These are phyloP conservation scores for Podarcis lilfordi DNA, from an alignment of 2,797 vertebrate species.

Conservation along the genomic window DNA sequence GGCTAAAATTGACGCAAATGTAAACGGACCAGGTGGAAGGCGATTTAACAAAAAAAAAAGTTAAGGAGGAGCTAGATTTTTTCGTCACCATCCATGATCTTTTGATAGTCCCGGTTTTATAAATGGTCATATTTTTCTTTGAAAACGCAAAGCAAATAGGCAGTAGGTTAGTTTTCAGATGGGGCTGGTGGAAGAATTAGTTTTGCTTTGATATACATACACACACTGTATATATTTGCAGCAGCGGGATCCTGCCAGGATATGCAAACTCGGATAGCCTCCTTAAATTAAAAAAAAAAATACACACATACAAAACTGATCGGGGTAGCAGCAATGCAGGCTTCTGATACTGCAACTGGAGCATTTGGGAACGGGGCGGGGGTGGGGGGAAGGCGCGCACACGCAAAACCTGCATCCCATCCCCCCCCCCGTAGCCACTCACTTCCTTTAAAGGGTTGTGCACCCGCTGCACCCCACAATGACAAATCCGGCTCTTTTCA, in stretches of 20 bases:
- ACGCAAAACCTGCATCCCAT: not conserved
- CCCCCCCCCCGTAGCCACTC: not conserved
- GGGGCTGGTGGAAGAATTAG: too few relatives aligned
- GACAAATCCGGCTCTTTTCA: not conserved
- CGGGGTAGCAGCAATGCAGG: constrained; percentile 6
- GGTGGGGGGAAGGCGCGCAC: not conserved
- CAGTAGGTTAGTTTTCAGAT: too few relatives aligned
- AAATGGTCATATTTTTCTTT: not conserved
- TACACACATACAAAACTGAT: not conserved
- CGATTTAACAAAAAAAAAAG: constrained; percentile 46
- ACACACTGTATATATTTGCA: not conserved
- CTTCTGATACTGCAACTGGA: constrained; percentile 13
- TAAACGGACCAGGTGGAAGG: constrained; percentile 77
- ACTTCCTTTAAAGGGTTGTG: not conserved
- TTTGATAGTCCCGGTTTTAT: not conserved
- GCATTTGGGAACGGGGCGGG: not conserved
- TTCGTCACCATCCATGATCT: not conserved
- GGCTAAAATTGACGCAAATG: constrained; percentile 84
- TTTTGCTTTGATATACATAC: not conserved
- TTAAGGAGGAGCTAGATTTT: constrained; percentile 80
- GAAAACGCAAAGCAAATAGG: too few relatives aligned
- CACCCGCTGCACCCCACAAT: not conserved
- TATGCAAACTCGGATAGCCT: not conserved
- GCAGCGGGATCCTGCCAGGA: not conserved
- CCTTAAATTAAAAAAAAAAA: constrained; percentile 1